Percentiles rank a stretch among this genome's conserved stretches.
Evolutionary conservation across 2,888 invertebrate species (phyloP).

Genomic region (Acleris sparsana): DNA sequence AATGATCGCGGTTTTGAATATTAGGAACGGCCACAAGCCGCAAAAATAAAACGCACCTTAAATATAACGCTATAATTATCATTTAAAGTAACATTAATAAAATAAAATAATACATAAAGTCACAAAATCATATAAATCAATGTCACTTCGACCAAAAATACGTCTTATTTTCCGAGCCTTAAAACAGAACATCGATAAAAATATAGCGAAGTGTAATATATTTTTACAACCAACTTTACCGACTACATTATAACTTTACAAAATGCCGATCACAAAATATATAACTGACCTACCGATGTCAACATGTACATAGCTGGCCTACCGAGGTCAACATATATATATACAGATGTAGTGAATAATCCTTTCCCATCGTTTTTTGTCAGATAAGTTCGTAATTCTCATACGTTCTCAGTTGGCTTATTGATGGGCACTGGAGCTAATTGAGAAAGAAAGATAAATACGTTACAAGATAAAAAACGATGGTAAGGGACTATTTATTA

Average conservation of each 20-base stretch:
- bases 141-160: conserved; percentile 6
- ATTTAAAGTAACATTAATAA: conserved; percentile 36
- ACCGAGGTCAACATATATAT: conserved; percentile 15
- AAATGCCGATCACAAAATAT: conserved; percentile 20
- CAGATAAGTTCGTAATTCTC: too few species aligned
- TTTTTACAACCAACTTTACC: conserved; percentile 22
- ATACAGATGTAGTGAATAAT: too few species aligned
- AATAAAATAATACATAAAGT: conserved; percentile 29
- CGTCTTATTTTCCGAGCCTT: conserved; percentile 5
- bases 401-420: too few species aligned
- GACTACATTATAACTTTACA: conserved; percentile 20
- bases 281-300: conserved; percentile 19
- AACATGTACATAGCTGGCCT: not conserved
- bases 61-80: conserved; percentile 33
- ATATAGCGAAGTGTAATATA: conserved; percentile 20
- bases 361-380: too few species aligned
- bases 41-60: conserved; percentile 10
- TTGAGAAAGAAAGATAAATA: too few species aligned
- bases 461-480: too few species aligned
- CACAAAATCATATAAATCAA: conserved; percentile 21
- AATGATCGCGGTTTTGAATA: too few species aligned
- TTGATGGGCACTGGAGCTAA: too few species aligned
- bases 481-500: too few species aligned
- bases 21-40: too few species aligned
- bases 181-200: conserved; percentile 28